These are phyloP conservation scores for Trissolcus brochymenae DNA, from an alignment of 2,888 invertebrate species.

Conservation along the genomic window DNA sequence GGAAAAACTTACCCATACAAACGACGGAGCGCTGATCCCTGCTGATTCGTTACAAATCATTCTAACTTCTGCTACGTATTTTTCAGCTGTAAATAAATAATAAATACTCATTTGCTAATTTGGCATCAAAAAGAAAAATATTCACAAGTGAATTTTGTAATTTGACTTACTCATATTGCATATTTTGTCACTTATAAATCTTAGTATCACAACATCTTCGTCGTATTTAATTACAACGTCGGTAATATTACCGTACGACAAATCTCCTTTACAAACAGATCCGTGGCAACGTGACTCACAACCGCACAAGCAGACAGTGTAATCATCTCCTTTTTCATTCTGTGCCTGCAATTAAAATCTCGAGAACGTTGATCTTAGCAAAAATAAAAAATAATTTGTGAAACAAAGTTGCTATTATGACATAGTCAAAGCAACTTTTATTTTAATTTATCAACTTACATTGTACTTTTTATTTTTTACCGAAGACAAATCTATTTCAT, in stretches of 20 bases:
- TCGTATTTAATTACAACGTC: slow-evolving; percentile 65
- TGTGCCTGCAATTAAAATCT: slow-evolving; percentile 20
- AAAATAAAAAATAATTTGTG: background rate
- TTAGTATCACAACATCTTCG: slow-evolving; percentile 62
- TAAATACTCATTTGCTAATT: background rate
- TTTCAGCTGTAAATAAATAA: slow-evolving; percentile 60
- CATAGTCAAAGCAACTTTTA: background rate
- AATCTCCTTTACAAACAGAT: slow-evolving; percentile 64
- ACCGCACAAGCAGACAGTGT: slow-evolving; percentile 65
- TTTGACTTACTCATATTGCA: slow-evolving; percentile 63
- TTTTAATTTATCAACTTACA: slow-evolving; percentile 59
- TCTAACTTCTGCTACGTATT: slow-evolving; percentile 61
- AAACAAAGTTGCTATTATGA: background rate
- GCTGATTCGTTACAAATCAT: slow-evolving; percentile 62
- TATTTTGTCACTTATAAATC: slow-evolving; percentile 63
- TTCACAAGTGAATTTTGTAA: background rate
- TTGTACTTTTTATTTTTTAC: slow-evolving; percentile 56
- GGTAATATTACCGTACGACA: slow-evolving; percentile 64
- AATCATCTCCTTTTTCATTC: slow-evolving; percentile 60
- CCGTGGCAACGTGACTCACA: slow-evolving; percentile 62
- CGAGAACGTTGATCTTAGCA: background rate
- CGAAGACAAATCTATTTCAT: slow-evolving; percentile 63
- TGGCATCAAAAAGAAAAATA: background rate
- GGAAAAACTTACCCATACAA: slow-evolving; percentile 64
- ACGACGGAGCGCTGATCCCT: slow-evolving; percentile 63